Base-by-base conservation (phyloP, 1,140 invertebrate species). In the Temnothorax longispinosus region DNA sequence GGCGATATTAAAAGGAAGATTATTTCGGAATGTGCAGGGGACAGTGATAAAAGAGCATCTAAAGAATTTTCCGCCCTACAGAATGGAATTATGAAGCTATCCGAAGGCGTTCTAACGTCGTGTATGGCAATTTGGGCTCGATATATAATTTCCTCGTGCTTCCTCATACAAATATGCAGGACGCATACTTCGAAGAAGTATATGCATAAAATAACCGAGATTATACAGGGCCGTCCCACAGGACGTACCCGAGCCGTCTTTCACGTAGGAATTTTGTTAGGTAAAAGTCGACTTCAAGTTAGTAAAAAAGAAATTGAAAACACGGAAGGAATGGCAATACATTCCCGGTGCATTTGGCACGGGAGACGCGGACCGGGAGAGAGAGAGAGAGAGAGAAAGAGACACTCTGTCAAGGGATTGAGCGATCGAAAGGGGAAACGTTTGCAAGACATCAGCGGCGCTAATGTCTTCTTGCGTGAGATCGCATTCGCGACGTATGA, bases 71-170 rank as follows among this genome's bases (percentile, higher is more conserved):
- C 80, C n/a, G 18, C 75, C 56, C 56, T 84, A 75, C 21, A 60
- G 52, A 18, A 67, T 35, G 80, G 41, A 74, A 84, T 84, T 84
- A 75, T 84, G 80, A 75, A 84, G 80, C 56, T 75, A 84, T 74
- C 67, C 67, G 80, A 84, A 84, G 69, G 32, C 80, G 80, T 75
- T 84, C 80, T 74, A 84, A 84, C 69, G 18, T 84, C 69, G 69
- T 47, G 44, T 74, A 84, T 75, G 54, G 69, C 80, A 84, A 72
- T 84, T 75, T 74, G 54, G 47, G 80, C 41, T 75, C 78, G 54
- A 84, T 84, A 84, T 75, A 60, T 84, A 84, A 84, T 84, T 50
- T 74, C 54, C 69, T 74, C 78, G 18, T 81, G 52, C 50, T 72
- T 27, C 54, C 27, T 82, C 80, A 27, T 58, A 82, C 80, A 74